Percentiles rank a stretch among this genome's conserved stretches.
phyloP scores from a whole-genome alignment of 1,140 invertebrate species.

The Myzus persicae region DNA sequence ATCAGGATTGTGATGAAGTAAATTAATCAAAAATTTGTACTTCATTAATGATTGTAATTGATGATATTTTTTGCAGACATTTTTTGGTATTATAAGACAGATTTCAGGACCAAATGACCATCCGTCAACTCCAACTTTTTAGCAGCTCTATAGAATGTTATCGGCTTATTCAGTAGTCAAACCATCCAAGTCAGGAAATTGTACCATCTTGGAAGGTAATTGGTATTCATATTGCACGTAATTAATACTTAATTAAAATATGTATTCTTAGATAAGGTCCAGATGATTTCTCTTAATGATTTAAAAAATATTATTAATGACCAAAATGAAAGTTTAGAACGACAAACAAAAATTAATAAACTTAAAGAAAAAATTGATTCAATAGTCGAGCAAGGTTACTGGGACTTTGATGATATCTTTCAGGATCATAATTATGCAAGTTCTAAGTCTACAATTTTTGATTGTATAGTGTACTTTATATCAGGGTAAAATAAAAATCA shows the following conservation, averaged over 20 bases:
- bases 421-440: conserved; percentile 6
- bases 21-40: background rate
- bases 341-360: background rate
- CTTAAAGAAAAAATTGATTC: background rate
- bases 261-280: background rate
- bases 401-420: conserved; percentile 13
- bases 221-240: background rate
- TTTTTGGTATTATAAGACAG: conserved; percentile 1
- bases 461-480: background rate
- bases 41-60: background rate
- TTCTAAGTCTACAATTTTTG: conserved; percentile 6
- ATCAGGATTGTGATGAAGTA: conserved; percentile 12
- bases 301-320: background rate
- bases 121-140: background rate
- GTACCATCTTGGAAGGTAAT: background rate
- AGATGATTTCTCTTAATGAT: background rate
- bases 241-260: background rate
- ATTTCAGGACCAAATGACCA: background rate
- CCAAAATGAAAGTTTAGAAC: background rate
- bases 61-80: background rate
- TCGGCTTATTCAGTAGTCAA: background rate
- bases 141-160: background rate
- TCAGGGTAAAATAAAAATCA: background rate
- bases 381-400: background rate
- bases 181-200: background rate